Evolutionary conservation across 2,113 vertebrate species (phyloP).

Genomic region (Nicator chloris): DNA sequence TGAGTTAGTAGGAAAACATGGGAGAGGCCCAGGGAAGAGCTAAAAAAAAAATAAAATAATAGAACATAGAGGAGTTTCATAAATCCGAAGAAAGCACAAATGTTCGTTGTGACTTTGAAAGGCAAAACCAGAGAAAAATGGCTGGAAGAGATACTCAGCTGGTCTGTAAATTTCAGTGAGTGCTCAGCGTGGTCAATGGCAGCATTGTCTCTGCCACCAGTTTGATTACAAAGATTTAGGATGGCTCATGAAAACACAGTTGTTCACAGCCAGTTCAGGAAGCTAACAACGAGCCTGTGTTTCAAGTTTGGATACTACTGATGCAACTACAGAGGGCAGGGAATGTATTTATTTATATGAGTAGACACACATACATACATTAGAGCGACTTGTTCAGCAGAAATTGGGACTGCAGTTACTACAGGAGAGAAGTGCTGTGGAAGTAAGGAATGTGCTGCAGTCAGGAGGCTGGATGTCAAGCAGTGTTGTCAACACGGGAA

Average conservation of each 20-base stretch:
- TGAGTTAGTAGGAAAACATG: neutral
- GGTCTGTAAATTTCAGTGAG: neutral
- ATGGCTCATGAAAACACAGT: conserved; percentile 40
- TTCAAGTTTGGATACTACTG: conserved; percentile 4
- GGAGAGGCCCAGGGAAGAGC: neutral
- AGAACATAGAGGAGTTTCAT: neutral
- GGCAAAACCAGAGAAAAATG: neutral
- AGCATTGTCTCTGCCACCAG: neutral
- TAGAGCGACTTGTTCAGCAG: neutral
- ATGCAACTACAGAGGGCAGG: neutral
- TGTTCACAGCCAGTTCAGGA: neutral
- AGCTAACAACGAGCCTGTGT: conserved; percentile 1
- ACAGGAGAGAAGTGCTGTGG: neutral
- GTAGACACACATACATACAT: neutral
- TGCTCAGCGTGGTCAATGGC: neutral
- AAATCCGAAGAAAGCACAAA: neutral
- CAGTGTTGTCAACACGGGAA: neutral
- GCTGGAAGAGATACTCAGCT: neutral
- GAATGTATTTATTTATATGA: neutral
- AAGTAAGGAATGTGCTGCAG: neutral
- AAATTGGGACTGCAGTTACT: neutral
- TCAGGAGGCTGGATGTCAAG: neutral
- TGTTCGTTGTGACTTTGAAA: neutral
- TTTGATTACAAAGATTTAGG: conserved; percentile 37
- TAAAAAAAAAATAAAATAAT: neutral